Evolutionary conservation across 1,140 invertebrate species (phyloP), one percentile per base, ranked within the genome.

Genomic region (Sycophila sp.): DNA sequence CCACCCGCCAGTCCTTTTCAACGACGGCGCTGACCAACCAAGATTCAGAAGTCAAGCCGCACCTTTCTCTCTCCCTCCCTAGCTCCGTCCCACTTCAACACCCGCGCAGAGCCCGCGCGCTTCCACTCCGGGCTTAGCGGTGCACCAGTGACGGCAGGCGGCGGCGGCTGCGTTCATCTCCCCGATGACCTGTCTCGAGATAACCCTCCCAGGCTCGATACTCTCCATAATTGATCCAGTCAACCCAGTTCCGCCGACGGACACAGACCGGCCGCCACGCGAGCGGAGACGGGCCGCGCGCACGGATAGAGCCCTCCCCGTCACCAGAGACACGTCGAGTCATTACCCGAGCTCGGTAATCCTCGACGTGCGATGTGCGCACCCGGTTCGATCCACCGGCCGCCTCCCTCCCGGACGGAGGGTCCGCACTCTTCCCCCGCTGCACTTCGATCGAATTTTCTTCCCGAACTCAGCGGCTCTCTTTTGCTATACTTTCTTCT

Each of bases 141-240:
- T n/a, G n/a, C n/a, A n/a, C n/a, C n/a, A n/a, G n/a, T n/a, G n/a
- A n/a, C n/a, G n/a, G 11, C 32, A n/a, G 10, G 17, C 4, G 6
- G 2, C 10, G 15, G 4, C 32, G 19, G 2, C 19, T 17, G 36
- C 26, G 34, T 36, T 45, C 64, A 4, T 28, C 36, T 69, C 66
- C 56, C 42, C 34, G 56, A 60, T 69, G 66, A 53, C 66, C 66
- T 51, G 66, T 53, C 45, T 53, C 45, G 67, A 62, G 42, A 55
- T 69, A 60, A 51, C 66, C 55, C 30, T 47, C 30, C 45, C 19
- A 28, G 22, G 47, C 32, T 60, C 56, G 24, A 69, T 60, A 53
- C 56, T 51, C 42, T 69, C 30, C 66, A 69, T 69, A 69, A 69
- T 69, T 51, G 66, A 69, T 69, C 55, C 56, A 60, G 65, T 47